Percentiles rank a stretch among this genome's conserved stretches.
These are phyloP conservation scores for Sturnira hondurensis DNA, from an alignment of 2,113 vertebrate genomes.

Conservation along the genomic window DNA sequence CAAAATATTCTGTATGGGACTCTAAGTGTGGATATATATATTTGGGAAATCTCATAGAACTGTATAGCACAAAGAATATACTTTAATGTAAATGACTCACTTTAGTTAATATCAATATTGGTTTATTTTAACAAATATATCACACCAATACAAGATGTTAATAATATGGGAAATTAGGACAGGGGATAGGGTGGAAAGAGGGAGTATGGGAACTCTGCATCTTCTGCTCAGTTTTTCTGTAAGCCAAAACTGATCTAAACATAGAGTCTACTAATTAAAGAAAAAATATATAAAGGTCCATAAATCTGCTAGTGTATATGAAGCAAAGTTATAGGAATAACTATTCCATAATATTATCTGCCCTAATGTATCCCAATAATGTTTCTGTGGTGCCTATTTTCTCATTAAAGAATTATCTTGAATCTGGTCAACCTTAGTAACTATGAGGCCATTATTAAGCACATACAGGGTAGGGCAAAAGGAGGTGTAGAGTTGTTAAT, in stretches of 20 bases:
- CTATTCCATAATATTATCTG: not conserved
- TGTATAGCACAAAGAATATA: not conserved
- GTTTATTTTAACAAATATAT: not conserved
- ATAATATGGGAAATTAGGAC: not conserved
- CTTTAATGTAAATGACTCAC: not conserved
- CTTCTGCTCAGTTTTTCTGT: not conserved
- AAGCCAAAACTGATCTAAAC: not conserved
- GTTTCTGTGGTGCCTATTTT: constrained; percentile 3
- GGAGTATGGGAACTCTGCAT: not conserved
- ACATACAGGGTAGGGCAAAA: not conserved
- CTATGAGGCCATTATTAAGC: constrained; percentile 12
- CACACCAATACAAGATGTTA: not conserved
- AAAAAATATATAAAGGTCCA: not conserved
- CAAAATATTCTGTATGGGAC: not conserved
- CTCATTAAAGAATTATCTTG: constrained; percentile 19
- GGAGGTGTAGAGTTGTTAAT: too few species aligned
- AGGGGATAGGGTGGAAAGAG: too few species aligned
- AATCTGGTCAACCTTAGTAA: not conserved
- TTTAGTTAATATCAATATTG: not conserved
- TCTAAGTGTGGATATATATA: not conserved
- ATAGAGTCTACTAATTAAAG: not conserved
- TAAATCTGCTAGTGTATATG: not conserved
- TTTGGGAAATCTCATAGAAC: not conserved
- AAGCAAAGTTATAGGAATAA: not conserved
- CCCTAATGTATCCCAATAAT: not conserved